Percentiles rank a stretch among this genome's conserved stretches.
phyloP scores from a whole-genome alignment of 2,797 vertebrate genomes.

The Uromys caudimaculatus region DNA sequence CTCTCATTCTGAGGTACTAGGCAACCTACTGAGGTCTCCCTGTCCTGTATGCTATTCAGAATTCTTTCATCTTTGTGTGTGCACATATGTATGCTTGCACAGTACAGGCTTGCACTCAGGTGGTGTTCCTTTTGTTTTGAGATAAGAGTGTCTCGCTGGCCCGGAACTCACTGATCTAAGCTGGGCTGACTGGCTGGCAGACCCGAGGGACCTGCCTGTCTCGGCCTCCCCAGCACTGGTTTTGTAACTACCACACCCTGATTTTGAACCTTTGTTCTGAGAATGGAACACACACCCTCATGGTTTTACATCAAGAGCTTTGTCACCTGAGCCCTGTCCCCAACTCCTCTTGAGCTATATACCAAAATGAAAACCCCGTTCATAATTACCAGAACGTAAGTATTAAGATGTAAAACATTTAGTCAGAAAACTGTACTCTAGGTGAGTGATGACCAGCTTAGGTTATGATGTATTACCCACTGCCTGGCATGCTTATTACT shows the following conservation, averaged over 20 bases:
- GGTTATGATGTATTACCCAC: background rate
- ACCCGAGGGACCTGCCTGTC: too few relatives aligned
- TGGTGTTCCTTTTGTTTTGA: background rate
- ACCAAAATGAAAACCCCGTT: background rate
- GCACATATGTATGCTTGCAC: background rate
- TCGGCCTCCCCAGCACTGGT: background rate
- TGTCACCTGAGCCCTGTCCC: background rate
- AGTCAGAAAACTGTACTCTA: background rate
- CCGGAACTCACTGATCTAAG: background rate
- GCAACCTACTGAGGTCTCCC: background rate
- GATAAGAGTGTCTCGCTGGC: background rate
- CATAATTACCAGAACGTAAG: background rate
- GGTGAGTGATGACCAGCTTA: background rate
- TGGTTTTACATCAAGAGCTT: background rate
- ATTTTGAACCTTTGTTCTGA: background rate
- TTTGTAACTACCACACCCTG: background rate
- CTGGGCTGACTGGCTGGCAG: background rate
- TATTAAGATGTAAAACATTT: background rate
- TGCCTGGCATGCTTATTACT: background rate
- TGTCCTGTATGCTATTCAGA: background rate
- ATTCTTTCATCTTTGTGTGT: background rate
- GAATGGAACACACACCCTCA: background rate
- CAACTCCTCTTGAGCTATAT: background rate
- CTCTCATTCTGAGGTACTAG: background rate
- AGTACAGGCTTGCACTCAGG: background rate